Conservation (phyloP, 2,888 invertebrate species). For the Eupithecia abbreviata region DNA sequence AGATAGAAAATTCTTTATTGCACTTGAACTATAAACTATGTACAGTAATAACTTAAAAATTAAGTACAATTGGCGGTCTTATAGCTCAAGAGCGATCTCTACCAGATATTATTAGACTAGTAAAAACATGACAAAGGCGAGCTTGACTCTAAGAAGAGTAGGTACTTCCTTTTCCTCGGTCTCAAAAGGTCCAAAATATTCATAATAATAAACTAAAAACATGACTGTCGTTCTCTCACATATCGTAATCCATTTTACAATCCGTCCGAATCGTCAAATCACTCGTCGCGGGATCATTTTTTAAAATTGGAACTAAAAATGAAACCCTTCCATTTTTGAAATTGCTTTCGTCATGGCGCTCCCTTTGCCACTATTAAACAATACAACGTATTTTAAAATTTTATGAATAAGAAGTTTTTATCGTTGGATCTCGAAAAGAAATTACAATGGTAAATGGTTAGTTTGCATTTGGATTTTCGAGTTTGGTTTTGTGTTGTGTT, state of each 20-base stretch:
- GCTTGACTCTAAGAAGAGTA: neutral
- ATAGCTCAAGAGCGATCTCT: too few relatives aligned
- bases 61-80: too few relatives aligned
- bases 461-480: neutral
- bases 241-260: conserved; percentile 71
- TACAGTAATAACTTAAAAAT: too few relatives aligned
- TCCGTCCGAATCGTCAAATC: conserved; percentile 79
- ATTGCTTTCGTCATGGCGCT: conserved; percentile 80
- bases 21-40: too few relatives aligned
- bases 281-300: conserved; percentile 77
- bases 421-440: conserved; percentile 52
- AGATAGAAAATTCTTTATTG: too few relatives aligned
- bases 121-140: too few relatives aligned
- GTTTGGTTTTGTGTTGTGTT: neutral
- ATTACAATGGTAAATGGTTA: conserved; percentile 50
- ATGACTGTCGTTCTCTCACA: conserved; percentile 63
- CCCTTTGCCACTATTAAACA: conserved; percentile 72
- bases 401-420: conserved; percentile 54
- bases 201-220: conserved; percentile 27
- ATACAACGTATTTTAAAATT: conserved; percentile 57
- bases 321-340: conserved; percentile 81
- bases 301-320: conserved; percentile 79
- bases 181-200: conserved; percentile 15
- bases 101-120: too few relatives aligned
- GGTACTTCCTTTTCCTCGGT: neutral